Evolutionary conservation across 2,113 vertebrate genomes (phyloP).

Genomic region (Osmerus eperlanus): DNA sequence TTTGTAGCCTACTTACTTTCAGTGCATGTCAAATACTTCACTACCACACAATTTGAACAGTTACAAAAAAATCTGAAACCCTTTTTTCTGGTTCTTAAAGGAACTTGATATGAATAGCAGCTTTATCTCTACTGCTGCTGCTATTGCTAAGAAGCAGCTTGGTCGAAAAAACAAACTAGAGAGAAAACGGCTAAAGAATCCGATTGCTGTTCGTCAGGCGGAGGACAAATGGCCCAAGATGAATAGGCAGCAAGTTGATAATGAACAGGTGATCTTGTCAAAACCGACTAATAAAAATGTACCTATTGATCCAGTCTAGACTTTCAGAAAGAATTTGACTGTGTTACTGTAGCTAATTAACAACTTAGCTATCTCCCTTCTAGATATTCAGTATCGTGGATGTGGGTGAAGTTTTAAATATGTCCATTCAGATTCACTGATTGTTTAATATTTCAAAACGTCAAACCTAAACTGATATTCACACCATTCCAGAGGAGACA

Average conservation of each 20-base stretch:
- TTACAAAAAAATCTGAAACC: neutral
- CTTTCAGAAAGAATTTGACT: too few relatives aligned
- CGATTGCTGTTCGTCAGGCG: neutral
- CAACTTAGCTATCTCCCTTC: too few relatives aligned
- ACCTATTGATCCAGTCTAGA: too few relatives aligned
- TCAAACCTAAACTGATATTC: neutral
- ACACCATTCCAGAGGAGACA: neutral
- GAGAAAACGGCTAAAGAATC: constrained; percentile 37
- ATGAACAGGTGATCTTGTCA: too few relatives aligned
- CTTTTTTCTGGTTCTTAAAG: constrained; percentile 32
- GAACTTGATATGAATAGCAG: constrained; percentile 58
- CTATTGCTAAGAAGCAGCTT: constrained; percentile 34
- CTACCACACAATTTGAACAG: neutral
- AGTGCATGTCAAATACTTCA: neutral
- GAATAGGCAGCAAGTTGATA: constrained; percentile 12
- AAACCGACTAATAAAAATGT: too few relatives aligned
- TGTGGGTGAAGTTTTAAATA: too few relatives aligned
- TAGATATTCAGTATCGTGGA: too few relatives aligned
- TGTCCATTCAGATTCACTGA: too few relatives aligned
- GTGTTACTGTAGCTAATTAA: too few relatives aligned
- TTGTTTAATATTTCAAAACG: too few relatives aligned
- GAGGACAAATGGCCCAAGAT: constrained; percentile 13
- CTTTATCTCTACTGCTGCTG: constrained; percentile 39
- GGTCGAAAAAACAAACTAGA: constrained; percentile 39
- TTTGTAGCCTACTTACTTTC: neutral